phyloP scores from a whole-genome alignment of 2,113 vertebrate species.

The Labeo catla region DNA sequence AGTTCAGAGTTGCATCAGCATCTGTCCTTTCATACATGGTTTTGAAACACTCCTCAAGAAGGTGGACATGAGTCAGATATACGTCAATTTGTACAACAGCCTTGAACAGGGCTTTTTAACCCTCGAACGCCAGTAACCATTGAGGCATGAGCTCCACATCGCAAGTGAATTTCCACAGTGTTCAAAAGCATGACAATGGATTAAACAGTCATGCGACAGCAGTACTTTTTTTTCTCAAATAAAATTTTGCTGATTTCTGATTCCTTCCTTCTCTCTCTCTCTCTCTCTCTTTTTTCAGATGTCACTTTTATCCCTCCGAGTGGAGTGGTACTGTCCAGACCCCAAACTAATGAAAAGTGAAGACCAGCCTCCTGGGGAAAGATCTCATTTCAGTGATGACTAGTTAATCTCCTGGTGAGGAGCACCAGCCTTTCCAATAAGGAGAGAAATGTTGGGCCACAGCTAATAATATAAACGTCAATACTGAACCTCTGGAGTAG shows the following conservation, averaged over 20 bases:
- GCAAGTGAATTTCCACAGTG: neutral
- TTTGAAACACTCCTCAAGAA: neutral
- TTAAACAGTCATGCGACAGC: neutral
- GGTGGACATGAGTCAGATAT: neutral
- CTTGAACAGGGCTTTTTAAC: neutral
- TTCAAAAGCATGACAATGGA: neutral
- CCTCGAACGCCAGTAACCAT: neutral
- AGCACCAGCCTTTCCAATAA: constrained; percentile 43
- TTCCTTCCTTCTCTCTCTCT: neutral
- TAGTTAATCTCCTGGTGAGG: constrained; percentile 52
- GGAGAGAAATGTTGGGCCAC: constrained; percentile 43
- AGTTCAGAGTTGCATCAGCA: neutral
- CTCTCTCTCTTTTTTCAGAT: neutral
- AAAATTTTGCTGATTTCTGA: neutral
- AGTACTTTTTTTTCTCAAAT: neutral
- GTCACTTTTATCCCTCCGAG: neutral
- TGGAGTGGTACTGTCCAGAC: constrained; percentile 16
- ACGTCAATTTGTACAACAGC: neutral
- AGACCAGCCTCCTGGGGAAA: constrained; percentile 32
- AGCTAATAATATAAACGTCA: constrained; percentile 51
- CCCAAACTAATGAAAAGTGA: constrained; percentile 52
- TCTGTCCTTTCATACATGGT: neutral
- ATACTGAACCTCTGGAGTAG: constrained; percentile 22
- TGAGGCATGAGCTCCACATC: neutral
- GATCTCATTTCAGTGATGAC: constrained; percentile 56